Evolutionary conservation across 2,888 invertebrate species (phyloP).

Genomic region (Phlogophora meticulosa): DNA sequence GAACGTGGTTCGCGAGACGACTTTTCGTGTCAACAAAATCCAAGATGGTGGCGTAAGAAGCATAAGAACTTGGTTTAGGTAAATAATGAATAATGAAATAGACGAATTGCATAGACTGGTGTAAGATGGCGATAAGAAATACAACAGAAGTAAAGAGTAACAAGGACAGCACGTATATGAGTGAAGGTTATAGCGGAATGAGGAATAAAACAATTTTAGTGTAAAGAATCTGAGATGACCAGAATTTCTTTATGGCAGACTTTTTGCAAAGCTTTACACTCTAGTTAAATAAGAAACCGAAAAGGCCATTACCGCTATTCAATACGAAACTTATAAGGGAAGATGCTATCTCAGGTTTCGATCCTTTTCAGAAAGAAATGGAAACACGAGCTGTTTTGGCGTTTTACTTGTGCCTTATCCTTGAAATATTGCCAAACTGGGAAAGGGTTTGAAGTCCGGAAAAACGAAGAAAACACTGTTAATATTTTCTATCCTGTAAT

Average conservation of each 20-base stretch:
- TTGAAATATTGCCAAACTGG: slow-evolving; percentile 45
- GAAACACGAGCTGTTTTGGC: slow-evolving; percentile 39
- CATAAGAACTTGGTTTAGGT: background rate
- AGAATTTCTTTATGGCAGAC: slow-evolving; percentile 19
- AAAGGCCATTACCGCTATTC: slow-evolving; percentile 53
- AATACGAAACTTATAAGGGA: slow-evolving; percentile 47
- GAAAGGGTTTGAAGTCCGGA: slow-evolving; percentile 28
- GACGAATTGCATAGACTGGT: background rate
- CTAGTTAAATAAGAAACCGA: slow-evolving; percentile 43
- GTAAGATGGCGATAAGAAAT: background rate
- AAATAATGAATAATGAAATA: background rate
- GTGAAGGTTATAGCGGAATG: too few species aligned
- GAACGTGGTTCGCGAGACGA: slow-evolving; percentile 18
- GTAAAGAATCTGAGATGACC: slow-evolving; percentile 1
- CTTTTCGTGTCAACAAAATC: slow-evolving; percentile 36
- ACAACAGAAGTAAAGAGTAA: background rate
- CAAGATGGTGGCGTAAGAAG: slow-evolving; percentile 13
- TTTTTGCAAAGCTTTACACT: slow-evolving; percentile 33
- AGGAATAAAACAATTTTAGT: slow-evolving; percentile 1
- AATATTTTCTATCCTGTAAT: slow-evolving; percentile 18
- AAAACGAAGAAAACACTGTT: slow-evolving; percentile 3
- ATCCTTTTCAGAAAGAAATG: slow-evolving; percentile 53
- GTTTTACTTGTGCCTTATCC: slow-evolving; percentile 30
- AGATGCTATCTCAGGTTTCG: slow-evolving; percentile 56
- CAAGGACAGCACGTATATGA: background rate